Evolutionary conservation across 1,140 invertebrate species (phyloP), one percentile per base, ranked within the genome.

Genomic region (Liolophura sinensis): DNA sequence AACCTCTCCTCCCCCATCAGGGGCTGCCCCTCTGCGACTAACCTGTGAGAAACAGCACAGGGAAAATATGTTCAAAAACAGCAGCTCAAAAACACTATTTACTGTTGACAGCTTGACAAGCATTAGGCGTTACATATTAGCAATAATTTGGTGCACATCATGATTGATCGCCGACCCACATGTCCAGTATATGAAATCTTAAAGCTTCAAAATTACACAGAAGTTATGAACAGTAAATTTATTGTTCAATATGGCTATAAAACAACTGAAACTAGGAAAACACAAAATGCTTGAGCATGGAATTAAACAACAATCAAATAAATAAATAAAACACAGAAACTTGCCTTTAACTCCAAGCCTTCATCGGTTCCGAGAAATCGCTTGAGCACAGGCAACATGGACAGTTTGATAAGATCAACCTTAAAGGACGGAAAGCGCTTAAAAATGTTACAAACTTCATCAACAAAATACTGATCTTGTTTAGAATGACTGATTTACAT

Each of bases 1-100:
- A 22, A 98, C 86, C 86, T 96, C 92, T 22, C 97, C 97, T 46
- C 96, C 96, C 16, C 96, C 97, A 40, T 92, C 85, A 6, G 97
- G 96, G 25, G 89, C 86, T 52, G 90, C 87, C 77, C 96, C 97
- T 82, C 97, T 88, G 78, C 92, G 92, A 6, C 89, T 86, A 18
- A 87, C 82, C 86, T 87, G 62, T 25, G 68, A 76, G 47, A 64
- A 58, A 59, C 60, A 64, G 50, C 59, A 61, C 54, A 60, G 51
- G 52, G 22, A 54, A 64, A 52, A 24, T 24, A 12, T 54, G n/a
- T 54, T n/a, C n/a, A 54, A 20, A 54, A 54, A 20, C 3, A 5
- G 31, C 3, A 40, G 9, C 3, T 40, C 31, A 40, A 40, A 40
- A 54, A 12, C 51, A 12, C 7, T 54, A 5, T 5, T 20, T 20